Evolutionary conservation across 2,797 vertebrate species (phyloP), one percentile per base, ranked within the genome.

Genomic region (Prionace glauca): DNA sequence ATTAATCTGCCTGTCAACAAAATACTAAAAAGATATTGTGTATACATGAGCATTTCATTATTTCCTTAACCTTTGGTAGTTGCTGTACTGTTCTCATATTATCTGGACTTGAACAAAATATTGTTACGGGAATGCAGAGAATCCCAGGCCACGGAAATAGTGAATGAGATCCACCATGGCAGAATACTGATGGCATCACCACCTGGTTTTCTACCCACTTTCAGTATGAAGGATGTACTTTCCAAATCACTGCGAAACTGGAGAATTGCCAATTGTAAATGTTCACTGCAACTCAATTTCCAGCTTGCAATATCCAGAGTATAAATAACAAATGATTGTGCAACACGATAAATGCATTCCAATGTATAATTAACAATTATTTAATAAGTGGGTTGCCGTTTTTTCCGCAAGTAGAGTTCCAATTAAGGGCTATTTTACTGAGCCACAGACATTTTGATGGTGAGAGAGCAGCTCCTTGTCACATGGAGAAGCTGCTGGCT

Each of bases 21-120:
- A 74, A 29, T 26, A 32, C 69, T 41, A 45, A 72, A 74, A 56
- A 14, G 50, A 16, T 22, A 74, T 10, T 20, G 69, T 74, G 10
- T 32, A 32, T 16, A 18, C 26, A 16, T 74, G 71, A 94, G 69
- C 1, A 29, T 74, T 94, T 56, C 29, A 94, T 94, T 94, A 74
- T 94, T 74, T 94, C 56, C 93, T 74, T 72, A 56, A 74, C 69
- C 93, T 94, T 71, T 74, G 26, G 71, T 45, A 91, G 50, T 74
- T 94, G 26, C 69, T 94, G 93, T 29, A 0, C 26, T 56, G 67
- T 32, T 32, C 69, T 94, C 41, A 74, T 10, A 8, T 45, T 41
- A 32, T 7, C 50, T 8, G 93, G 93, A 16, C 93, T 94, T 45
- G 45, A 74, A 69, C 4, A 93, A 93, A 93, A n/a, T n/a, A 74